Evolutionary conservation across 2,888 invertebrate species (phyloP).

Genomic region (Notodonta dromedarius): DNA sequence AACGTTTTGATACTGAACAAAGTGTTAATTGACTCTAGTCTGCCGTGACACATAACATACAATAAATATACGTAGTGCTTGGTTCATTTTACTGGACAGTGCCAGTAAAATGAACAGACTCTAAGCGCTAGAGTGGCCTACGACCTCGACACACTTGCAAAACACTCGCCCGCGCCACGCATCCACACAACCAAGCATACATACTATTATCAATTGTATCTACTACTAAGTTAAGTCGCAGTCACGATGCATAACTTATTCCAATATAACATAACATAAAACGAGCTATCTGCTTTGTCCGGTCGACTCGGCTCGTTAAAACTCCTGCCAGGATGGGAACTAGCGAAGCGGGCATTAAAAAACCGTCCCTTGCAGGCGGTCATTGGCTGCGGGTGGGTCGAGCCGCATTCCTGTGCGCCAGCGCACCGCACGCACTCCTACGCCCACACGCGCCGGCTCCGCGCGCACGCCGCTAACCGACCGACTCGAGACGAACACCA

Average conservation of each 20-base stretch:
- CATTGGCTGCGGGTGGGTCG: slow-evolving; percentile 81
- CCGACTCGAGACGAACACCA: slow-evolving; percentile 30
- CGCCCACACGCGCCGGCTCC: slow-evolving; percentile 66
- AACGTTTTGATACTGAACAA: too few relatives aligned
- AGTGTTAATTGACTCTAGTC: not conserved
- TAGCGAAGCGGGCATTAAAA: slow-evolving; percentile 72
- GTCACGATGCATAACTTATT: slow-evolving; percentile 26
- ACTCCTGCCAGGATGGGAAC: slow-evolving; percentile 69
- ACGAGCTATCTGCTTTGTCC: slow-evolving; percentile 54
- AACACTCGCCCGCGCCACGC: slow-evolving; percentile 31
- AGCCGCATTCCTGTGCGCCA: slow-evolving; percentile 80
- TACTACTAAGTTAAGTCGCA: slow-evolving; percentile 10
- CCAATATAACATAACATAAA: slow-evolving; percentile 26
- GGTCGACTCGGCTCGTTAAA: slow-evolving; percentile 58
- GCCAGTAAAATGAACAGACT: too few relatives aligned
- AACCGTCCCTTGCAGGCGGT: slow-evolving; percentile 79
- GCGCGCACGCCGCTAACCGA: slow-evolving; percentile 41
- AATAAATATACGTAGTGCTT: slow-evolving; percentile 28
- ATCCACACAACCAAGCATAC: slow-evolving; percentile 6
- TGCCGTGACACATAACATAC: not conserved
- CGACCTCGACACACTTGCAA: slow-evolving; percentile 62
- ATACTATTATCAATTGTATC: slow-evolving; percentile 5
- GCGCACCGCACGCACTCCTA: slow-evolving; percentile 69
- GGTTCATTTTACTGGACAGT: slow-evolving; percentile 36
- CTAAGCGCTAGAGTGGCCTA: slow-evolving; percentile 50